Conservation (phyloP, 2,797 vertebrate species). For the Varecia variegata region DNA sequence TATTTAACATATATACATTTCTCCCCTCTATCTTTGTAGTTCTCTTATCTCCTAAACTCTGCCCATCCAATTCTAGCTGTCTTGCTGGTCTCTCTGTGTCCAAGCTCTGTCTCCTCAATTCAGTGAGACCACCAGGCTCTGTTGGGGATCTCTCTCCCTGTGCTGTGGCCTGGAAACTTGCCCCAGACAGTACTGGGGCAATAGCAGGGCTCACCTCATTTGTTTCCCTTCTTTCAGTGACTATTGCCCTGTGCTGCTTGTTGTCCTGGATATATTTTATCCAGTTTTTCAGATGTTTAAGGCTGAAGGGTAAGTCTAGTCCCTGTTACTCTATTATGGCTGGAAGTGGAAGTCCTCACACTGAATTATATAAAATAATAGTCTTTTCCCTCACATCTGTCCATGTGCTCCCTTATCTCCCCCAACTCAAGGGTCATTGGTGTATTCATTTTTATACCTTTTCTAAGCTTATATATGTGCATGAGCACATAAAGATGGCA, state of each 20-base stretch:
- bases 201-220: background rate
- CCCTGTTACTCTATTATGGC: background rate
- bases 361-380: background rate
- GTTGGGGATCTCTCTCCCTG: background rate
- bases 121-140: background rate
- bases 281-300: background rate
- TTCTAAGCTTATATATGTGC: background rate
- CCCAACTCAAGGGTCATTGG: background rate
- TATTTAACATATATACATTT: too few species aligned
- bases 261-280: background rate
- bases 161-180: background rate
- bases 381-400: background rate
- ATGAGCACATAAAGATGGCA: background rate
- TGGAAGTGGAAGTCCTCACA: background rate
- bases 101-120: background rate
- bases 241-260: background rate
- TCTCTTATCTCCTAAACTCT: background rate
- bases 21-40: background rate
- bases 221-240: background rate
- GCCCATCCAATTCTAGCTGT: background rate
- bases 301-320: background rate
- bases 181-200: background rate
- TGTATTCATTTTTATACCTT: background rate
- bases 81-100: background rate
- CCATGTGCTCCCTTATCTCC: background rate